Conservation (phyloP, 2,797 vertebrate genomes). For the Rhinichthys osculus region DNA sequence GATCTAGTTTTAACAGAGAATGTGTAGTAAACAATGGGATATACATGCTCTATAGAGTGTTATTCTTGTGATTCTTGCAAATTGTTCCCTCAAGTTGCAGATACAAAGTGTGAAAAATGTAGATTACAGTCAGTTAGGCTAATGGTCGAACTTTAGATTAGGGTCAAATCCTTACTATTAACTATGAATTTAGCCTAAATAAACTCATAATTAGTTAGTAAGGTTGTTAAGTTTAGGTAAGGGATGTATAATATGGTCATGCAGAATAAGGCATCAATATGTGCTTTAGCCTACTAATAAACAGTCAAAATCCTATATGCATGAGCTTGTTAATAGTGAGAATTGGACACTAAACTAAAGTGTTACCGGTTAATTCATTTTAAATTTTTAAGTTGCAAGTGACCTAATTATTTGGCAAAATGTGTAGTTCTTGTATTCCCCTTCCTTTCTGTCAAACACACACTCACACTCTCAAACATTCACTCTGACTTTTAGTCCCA, state of each 20-base stretch:
- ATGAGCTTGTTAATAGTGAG: no score
- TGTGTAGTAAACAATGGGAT: background rate
- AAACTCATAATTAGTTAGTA: no score
- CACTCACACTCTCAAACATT: background rate
- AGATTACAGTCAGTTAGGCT: background rate
- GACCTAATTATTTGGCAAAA: background rate
- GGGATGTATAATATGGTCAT: no score
- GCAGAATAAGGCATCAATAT: no score
- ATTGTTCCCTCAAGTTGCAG: background rate
- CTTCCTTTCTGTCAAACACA: slow-evolving; percentile 1
- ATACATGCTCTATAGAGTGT: no score
- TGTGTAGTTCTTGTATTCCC: background rate
- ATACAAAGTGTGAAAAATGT: background rate
- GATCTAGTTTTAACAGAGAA: background rate
- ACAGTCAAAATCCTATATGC: no score
- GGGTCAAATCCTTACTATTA: no score
- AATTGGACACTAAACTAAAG: no score
- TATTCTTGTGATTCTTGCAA: background rate
- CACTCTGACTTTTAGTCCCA: slow-evolving; percentile 38
- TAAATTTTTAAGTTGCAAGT: background rate
- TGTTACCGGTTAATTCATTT: background rate
- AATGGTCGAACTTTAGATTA: no score
- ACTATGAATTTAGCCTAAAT: no score
- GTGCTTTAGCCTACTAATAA: no score
- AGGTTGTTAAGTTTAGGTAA: no score